A percentile compares a stretch with the other conserved stretches of the same genome.
phyloP scores from a whole-genome alignment of 2,797 vertebrate genomes.

The Anolis apletophallus region DNA sequence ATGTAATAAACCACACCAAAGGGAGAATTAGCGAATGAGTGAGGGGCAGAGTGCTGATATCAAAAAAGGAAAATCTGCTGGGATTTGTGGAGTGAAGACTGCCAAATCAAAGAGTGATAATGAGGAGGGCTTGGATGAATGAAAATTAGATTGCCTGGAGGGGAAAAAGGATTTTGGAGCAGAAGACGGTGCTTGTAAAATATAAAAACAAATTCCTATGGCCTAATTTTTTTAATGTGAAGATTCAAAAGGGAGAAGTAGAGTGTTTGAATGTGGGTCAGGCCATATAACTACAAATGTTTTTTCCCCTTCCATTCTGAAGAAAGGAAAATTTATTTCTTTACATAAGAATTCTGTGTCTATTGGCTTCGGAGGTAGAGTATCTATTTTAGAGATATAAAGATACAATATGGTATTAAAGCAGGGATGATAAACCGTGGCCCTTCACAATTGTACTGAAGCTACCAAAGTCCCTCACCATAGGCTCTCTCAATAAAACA shows the following conservation, averaged over 20 bases:
- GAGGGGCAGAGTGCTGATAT: rapidly evolving
- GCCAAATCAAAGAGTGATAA: background rate
- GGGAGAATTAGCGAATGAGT: background rate
- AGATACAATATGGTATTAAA: too few species aligned
- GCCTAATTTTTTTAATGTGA: constrained; percentile 16
- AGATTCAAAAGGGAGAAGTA: background rate
- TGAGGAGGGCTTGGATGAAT: background rate
- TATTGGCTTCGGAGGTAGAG: background rate
- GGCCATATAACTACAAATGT: background rate
- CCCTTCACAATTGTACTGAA: too few species aligned
- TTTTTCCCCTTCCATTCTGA: background rate
- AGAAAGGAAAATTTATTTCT: background rate
- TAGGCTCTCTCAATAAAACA: too few species aligned
- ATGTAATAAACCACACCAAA: background rate
- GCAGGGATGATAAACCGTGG: background rate
- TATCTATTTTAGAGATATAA: background rate
- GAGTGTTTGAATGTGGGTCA: background rate
- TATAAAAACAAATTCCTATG: background rate
- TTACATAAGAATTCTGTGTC: background rate
- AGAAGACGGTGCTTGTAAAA: constrained; percentile 1
- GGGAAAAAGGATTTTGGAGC: background rate
- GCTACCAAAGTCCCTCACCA: too few species aligned
- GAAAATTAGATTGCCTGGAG: background rate
- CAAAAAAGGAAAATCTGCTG: background rate
- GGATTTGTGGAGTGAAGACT: background rate